Percentiles rank a stretch among this genome's conserved stretches.
Conservation (phyloP, 2,888 invertebrate species). For the Seira sanloemensis region DNA sequence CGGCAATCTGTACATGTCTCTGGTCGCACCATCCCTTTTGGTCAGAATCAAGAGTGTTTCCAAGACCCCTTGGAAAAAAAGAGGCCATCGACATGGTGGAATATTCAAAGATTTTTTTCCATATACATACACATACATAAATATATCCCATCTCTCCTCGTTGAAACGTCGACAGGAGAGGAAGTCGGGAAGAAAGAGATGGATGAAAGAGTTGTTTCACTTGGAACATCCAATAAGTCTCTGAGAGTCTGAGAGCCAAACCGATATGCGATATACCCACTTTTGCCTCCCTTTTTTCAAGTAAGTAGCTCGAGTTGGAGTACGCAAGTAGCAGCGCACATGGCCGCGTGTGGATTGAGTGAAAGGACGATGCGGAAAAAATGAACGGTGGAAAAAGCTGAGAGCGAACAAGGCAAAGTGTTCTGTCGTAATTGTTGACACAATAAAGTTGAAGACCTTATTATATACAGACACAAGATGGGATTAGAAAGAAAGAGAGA, state of each 20-base stretch:
- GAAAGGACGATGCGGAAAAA: conserved; percentile 12
- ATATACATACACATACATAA: neutral
- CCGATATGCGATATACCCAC: conserved; percentile 47
- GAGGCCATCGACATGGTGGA: too few species aligned
- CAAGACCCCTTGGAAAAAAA: too few species aligned
- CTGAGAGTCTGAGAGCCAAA: too few species aligned
- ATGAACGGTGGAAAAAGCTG: neutral
- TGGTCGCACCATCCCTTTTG: too few species aligned
- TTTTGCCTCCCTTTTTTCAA: conserved; percentile 7
- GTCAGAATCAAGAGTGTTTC: too few species aligned
- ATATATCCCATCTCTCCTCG: too few species aligned
- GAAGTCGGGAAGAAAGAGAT: conserved; percentile 61
- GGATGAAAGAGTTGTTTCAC: conserved; percentile 60
- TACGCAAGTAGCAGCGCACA: conserved; percentile 1
- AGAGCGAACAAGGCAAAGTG: conserved; percentile 33
- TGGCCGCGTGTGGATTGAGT: too few species aligned
- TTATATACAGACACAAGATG: conserved; percentile 7
- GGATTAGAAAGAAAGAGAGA: conserved; percentile 9
- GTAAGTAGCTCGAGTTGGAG: neutral
- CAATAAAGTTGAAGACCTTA: conserved; percentile 35
- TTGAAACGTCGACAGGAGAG: conserved; percentile 34
- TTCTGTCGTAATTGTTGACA: conserved; percentile 65
- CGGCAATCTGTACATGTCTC: conserved; percentile 52
- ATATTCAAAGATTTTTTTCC: neutral
- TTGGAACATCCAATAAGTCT: conserved; percentile 57